Base-by-base conservation (phyloP, 2,113 vertebrate species). In the Poeciliopsis turrubarensis region DNA sequence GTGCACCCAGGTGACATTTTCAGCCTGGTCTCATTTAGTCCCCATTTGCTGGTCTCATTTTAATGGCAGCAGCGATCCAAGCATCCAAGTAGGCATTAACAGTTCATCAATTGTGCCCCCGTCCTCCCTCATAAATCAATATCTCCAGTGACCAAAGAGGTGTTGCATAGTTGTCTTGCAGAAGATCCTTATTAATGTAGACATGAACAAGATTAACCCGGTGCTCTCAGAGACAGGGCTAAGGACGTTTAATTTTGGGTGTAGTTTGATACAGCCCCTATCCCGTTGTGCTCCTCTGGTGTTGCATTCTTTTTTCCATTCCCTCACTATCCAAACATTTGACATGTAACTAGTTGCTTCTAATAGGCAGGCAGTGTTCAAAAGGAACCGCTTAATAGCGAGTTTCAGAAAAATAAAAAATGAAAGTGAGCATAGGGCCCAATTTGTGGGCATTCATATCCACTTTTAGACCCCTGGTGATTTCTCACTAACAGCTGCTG, bases 381-480 rank as follows among this genome's bases (percentile, higher is more conserved):
- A 84, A 81, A 81, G 65, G 26, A 72, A 80, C 31, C n/a, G 39
- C 4, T 4, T 39, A 57, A 74, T 44, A 67, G 34, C 26, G 66
- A 78, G 44, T 84, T 85, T 89, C 62, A 87, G 79, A 85, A 81
- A 70, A 57, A 73, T 87, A 88, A 90, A 94, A 95, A 95, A 90
- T 88, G 92, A 95, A 94, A 96, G 91, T 86, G 90, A 93, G 87
- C 75, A 75, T 75, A 72, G 27, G 60, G 72, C 67, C 73, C 79
- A 79, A 86, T 87, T 69, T 75, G 19, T 60, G 68, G 83, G 87
- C 86, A 86, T 90, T 85, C 68, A 86, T 89, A 90, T 95, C 95
- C 89, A 93, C 92, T 95, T 96, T 96, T 95, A 96, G 96, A 91
- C 86, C 92, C 79, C 90, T 67, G 90, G 95, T 95, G 95, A 94